Conservation (phyloP, 2,797 vertebrate genomes). For the Epinephelus coioides region DNA sequence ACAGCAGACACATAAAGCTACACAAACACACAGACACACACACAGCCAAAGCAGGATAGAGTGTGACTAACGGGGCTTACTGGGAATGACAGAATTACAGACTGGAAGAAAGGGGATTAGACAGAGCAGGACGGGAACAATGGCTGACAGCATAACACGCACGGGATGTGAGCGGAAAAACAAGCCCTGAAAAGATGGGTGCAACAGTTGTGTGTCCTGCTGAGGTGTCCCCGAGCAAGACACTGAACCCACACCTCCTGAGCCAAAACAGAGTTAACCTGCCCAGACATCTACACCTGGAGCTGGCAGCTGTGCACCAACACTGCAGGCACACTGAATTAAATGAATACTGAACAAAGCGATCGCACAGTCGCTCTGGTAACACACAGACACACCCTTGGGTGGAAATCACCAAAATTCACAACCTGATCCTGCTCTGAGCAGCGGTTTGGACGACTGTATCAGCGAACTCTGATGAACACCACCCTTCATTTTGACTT, state of each 20-base stretch:
- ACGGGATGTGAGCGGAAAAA: conserved; percentile 35
- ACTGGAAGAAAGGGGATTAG: conserved; percentile 79
- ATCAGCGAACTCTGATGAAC: background rate
- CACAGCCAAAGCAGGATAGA: conserved; percentile 39
- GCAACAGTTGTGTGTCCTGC: conserved; percentile 7
- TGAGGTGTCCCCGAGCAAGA: conserved; percentile 12
- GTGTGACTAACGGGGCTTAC: conserved; percentile 65
- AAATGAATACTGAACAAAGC: conserved; percentile 23
- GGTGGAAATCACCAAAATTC: conserved; percentile 5
- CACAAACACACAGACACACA: conserved; percentile 9
- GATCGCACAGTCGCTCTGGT: background rate
- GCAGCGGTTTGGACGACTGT: background rate
- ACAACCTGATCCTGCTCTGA: background rate
- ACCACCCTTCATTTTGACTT: background rate
- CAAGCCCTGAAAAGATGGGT: conserved; percentile 10
- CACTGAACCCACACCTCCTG: conserved; percentile 1
- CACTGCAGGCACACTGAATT: conserved; percentile 2
- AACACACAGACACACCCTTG: conserved; percentile 20
- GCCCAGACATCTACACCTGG: conserved; percentile 19
- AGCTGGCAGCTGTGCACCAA: conserved; percentile 21
- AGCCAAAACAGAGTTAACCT: conserved; percentile 16
- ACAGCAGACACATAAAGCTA: conserved; percentile 50
- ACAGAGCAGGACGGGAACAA: conserved; percentile 63
- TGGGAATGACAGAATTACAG: conserved; percentile 70
- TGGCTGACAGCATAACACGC: conserved; percentile 35